Base-by-base conservation (phyloP, 1,140 invertebrate genomes). In the Acromyrmex heyeri region DNA sequence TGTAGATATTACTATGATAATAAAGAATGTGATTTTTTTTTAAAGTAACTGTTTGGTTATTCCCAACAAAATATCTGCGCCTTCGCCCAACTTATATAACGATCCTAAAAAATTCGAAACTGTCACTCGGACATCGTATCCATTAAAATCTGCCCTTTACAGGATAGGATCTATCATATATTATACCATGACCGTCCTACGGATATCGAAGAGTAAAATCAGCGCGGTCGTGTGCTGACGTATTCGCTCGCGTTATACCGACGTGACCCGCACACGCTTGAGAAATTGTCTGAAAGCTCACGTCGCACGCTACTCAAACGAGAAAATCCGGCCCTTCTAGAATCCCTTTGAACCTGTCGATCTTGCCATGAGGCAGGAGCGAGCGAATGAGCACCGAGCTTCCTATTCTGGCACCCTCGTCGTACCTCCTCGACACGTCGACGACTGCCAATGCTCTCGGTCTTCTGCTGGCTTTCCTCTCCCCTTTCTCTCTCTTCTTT, bases 261-360 rank as follows among this genome's bases (percentile, higher is more conserved):
- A 89, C 86, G 88, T 89, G 89, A 89, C 73, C 61, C 69, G 86
- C 79, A 87, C 79, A 87, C 88, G 70, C 67, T 64, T 61, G 88
- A 85, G 57, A 90, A 87, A 89, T 89, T 75, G 86, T 59, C 57
- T 62, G 59, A 87, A 90, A 87, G 64, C 59, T 89, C 85, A 48
- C 78, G 85, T 90, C 85, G 89, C 79, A 79, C 78, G 89, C 57
- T 85, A 38, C 48, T 87, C 88, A 30, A 90, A 69, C 78, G 85
- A 78, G 70, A 77, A 83, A 89, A 88, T 88, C 77, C 83, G 30
- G 30, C 38, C 59, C 65, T 53, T 65, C 72, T 27, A 38, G 53
- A 30, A 70, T 86, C 67, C 72, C 78, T 90, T 88, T 88, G 81
- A 90, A 86, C 86, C 87, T 86, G 91, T 88, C 87, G 87, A 90